These are phyloP conservation scores for Premnoplex brunnescens DNA, from an alignment of 2,797 vertebrate genomes.

Conservation along the genomic window DNA sequence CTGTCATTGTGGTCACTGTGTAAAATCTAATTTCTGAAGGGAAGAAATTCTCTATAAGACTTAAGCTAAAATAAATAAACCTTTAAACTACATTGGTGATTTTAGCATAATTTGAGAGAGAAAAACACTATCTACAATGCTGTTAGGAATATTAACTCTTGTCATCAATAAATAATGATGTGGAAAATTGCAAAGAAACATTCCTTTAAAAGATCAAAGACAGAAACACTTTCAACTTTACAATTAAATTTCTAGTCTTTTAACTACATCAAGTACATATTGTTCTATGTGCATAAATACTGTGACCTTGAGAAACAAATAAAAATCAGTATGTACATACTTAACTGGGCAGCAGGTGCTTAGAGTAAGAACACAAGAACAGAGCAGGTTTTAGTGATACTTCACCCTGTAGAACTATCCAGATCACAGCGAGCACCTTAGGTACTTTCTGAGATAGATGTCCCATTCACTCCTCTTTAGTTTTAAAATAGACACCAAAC, in stretches of 20 bases:
- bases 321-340: fast-evolving
- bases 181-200: not conserved
- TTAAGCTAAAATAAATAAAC: not conserved
- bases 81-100: not conserved
- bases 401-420: not conserved
- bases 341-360: not conserved
- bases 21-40: not conserved
- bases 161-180: not conserved
- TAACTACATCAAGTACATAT: not conserved
- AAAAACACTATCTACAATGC: not conserved
- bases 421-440: not conserved
- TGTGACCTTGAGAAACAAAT: not conserved
- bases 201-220: not conserved
- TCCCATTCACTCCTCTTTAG: not conserved
- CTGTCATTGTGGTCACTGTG: no score
- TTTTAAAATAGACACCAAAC: not conserved
- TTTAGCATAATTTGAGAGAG: not conserved
- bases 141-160: not conserved
- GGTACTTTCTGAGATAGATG: not conserved
- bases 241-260: not conserved
- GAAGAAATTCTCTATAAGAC: not conserved
- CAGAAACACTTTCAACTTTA: not conserved
- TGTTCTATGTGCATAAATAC: not conserved
- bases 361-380: not conserved
- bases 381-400: not conserved